Base-by-base conservation (phyloP, 2,888 invertebrate genomes). In the Cyrtodaria siliqua region DNA sequence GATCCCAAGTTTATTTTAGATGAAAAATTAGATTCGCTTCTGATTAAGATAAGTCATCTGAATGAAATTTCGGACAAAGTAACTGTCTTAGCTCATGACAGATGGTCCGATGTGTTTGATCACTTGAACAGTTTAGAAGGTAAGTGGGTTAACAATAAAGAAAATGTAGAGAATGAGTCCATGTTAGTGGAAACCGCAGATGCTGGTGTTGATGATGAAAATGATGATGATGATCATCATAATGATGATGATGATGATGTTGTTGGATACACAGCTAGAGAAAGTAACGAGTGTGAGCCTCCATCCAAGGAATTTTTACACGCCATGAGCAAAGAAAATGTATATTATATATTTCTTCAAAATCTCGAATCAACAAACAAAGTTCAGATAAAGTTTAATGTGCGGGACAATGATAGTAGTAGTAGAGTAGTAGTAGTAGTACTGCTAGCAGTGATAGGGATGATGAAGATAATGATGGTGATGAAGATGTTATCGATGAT, bases 291-390 rank as follows among this genome's bases (percentile, higher is more conserved):
- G 14, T 57, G 4, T 42, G 57, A 57, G 8, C 57, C 57, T 14
- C 42, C 57, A 20, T 8, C 57, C 24, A 18, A 2, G 2, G 42
- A 57, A 24, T 57, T 57, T 40, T 57, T 42, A 14, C 2, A 40
- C n/a, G 57, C 57, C 4, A 42, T 57, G 40, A 42, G 42, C n/a
- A 57, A 57, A 14, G 57, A 57, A 38, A 57, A 57, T 42, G 57
- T 57, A 14, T 56, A 38, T n/a, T 38, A 56, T 18, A 38, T 12
- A 12, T 38, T 44, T 44, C 16, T 44, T 4, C 44, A 44, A 16
- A 16, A 9, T 44, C 44, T 16, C 16, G 20, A 44, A 16, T 18
- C 44, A 20, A 44, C 44, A 6, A 16, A 3, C 16, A 38, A 38
- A 8, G 16, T 38, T 12, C 9, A 38, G 40, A 38, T 16, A 38